A percentile compares a stretch with the other conserved stretches of the same genome.
These are phyloP conservation scores for Microcaecilia unicolor DNA, from an alignment of 2,797 vertebrate species.

Conservation along the genomic window DNA sequence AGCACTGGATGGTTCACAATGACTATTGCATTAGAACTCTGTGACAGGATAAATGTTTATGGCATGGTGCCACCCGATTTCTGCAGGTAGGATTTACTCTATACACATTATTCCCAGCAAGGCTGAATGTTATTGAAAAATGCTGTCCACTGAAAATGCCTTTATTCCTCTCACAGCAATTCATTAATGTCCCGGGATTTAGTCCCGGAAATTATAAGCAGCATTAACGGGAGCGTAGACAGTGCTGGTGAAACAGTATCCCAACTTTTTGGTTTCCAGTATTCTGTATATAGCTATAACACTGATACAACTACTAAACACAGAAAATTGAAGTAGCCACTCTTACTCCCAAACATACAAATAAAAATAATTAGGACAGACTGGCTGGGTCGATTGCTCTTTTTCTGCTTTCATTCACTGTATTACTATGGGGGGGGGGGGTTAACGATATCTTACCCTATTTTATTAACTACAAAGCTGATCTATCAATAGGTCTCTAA, in stretches of 20 bases:
- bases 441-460: no score
- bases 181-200: slow-evolving; percentile 43
- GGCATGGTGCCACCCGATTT: slow-evolving; percentile 97
- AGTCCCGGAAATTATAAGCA: slow-evolving; percentile 42
- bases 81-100: slow-evolving; percentile 79
- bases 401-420: no score
- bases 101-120: slow-evolving; percentile 13
- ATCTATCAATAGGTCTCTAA: no score
- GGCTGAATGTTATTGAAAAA: slow-evolving; percentile 2
- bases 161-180: slow-evolving; percentile 30
- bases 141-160: slow-evolving; percentile 13
- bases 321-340: no score
- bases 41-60: slow-evolving; percentile 88
- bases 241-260: slow-evolving; percentile 34
- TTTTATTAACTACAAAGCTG: no score
- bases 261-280: slow-evolving; percentile 38
- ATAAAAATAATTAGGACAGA: no score
- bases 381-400: no score
- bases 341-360: no score
- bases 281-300: slow-evolving; percentile 53
- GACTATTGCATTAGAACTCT: slow-evolving; percentile 93
- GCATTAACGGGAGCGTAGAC: slow-evolving; percentile 43
- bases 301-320: no score
- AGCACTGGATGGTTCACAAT: slow-evolving; percentile 98
- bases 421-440: no score